Base-by-base conservation (phyloP, 2,888 invertebrate species). In the Holacanthella duospinosa region DNA sequence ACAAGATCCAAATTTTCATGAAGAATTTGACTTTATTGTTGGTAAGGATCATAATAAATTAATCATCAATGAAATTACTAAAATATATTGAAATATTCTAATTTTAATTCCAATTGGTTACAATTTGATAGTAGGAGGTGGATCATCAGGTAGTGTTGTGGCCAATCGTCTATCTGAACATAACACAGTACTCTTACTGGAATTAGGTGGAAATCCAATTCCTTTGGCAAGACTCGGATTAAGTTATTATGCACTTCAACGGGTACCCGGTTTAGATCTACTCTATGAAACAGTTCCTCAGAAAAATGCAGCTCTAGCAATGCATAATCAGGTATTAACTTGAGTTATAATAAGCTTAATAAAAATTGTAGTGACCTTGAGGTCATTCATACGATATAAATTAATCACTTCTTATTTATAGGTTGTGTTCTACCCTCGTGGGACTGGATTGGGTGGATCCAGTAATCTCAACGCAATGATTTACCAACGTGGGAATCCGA, bases 401-500 rank as follows among this genome's bases (percentile, higher is more conserved):
- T n/a, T n/a, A n/a, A n/a, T n/a, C n/a, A n/a, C n/a, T n/a, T n/a
- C n/a, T n/a, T n/a, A n/a, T n/a, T n/a, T n/a, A n/a, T 21, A 57
- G 57, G 16, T 3, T 4, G 29, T 57, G n/a, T 29, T 29, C n/a
- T 57, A 19, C 9, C 36, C 57, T 3, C 27, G 57, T 21, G 57
- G 57, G 21, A 57, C 29, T 29, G 57, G 57, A 12, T 24, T 59
- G 3, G 59, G 59, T 25, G 59, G 59, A 44, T 29, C 43, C 6
- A 59, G 59, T 27, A 43, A 43, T 43, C 26, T 59, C 12, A 59
- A 43, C 25, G 43, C 44, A 19, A 28, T 24, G 28, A 44, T 59
- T 28, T 59, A 59, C 44, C 44, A 44, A 21, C 43, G 59, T 28
- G 56, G 43, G 44, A 58, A 62, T 63, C 65, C 65, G 6, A 16